Evolutionary conservation across 1,140 invertebrate species (phyloP), one percentile per base, ranked within the genome.

Genomic region (Drosophila setifemur): DNA sequence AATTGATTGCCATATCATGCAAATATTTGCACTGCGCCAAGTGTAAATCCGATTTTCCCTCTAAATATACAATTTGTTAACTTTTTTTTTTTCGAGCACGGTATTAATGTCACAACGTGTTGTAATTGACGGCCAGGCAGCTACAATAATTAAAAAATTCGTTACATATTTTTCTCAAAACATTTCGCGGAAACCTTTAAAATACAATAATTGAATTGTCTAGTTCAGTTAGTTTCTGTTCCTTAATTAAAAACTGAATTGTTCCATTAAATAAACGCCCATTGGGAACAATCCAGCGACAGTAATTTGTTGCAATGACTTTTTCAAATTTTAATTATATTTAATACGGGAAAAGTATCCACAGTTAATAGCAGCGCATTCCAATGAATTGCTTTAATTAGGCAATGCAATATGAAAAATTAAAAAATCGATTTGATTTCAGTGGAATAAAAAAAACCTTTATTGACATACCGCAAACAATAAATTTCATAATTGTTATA

Each of bases 1-100:
- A 85, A 71, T 78, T 78, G 68, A 74, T 82, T 83, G 63, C 37
- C 64, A 85, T 71, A 71, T 74, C 64, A 74, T 72, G 79, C 74
- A 79, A 79, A 83, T 85, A 75, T 85, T 85, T 85, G 39, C 43
- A 23, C 43, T 54, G 23, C 45, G 53, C 61, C 49, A 60, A 57
- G 40, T 66, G 54, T 26, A 39, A 81, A 66, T 40, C 44, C 28
- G 11, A 44, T 70, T 71, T 71, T 12, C 23, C 43, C 49, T n/a
- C 23, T 25, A 33, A 49, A 29, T 33, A 43, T 21, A 25, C 4
- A 29, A 37, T 49, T 48, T 28, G 33, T 70, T 42, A 47, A 61
- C 69, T 70, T 58, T 48, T 18, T 42, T 42, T 19, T 64, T 25
- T n/a, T n/a, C n/a, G 16, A 37, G 25, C 31, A 9, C 23, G 43